A percentile compares a stretch with the other conserved stretches of the same genome.
phyloP scores from a whole-genome alignment of 1,140 invertebrate genomes.

The Matsumurasca onukii region DNA sequence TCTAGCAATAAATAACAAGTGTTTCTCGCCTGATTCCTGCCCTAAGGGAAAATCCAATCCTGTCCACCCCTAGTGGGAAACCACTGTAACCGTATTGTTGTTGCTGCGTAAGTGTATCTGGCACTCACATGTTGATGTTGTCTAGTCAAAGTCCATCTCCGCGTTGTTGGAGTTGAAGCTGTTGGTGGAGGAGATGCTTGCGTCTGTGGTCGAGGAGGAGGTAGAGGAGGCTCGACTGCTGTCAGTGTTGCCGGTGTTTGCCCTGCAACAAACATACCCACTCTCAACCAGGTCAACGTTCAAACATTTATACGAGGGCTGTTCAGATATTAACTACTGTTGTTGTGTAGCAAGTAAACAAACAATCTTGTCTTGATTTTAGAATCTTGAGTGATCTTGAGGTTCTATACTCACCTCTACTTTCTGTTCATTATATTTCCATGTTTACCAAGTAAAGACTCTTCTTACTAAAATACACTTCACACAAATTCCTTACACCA shows the following conservation, averaged over 20 bases:
- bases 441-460: not conserved
- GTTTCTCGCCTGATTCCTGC: not conserved
- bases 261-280: not conserved
- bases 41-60: not conserved
- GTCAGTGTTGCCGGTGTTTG: not conserved
- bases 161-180: conserved; percentile 36
- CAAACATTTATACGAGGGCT: too few species aligned
- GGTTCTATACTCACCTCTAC: not conserved
- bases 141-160: conserved; percentile 40
- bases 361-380: not conserved
- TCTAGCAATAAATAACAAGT: not conserved
- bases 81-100: not conserved
- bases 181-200: conserved; percentile 22
- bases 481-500: not conserved
- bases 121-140: not conserved
- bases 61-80: not conserved
- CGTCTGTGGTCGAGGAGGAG: conserved; percentile 19
- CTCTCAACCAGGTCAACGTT: not conserved
- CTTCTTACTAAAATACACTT: not conserved
- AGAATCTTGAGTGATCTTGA: not conserved
- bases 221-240: conserved; percentile 31
- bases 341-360: not conserved
- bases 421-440: not conserved
- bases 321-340: too few species aligned
- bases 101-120: too few species aligned